Evolutionary conservation across 2,797 vertebrate genomes (phyloP), one percentile per base, ranked within the genome.

Genomic region (Danio albolineatus): DNA sequence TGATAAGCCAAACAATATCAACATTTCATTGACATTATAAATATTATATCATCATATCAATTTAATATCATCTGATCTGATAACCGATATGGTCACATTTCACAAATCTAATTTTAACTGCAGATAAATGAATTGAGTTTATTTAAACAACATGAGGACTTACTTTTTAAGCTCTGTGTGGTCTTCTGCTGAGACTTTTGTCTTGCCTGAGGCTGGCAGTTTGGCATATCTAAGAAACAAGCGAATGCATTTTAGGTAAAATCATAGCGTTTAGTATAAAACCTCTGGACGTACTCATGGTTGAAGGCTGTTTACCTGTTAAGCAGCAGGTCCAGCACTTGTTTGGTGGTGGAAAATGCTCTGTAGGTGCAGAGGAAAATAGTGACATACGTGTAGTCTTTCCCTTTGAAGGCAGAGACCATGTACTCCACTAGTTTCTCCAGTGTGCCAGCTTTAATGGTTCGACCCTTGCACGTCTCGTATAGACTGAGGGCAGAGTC

Each of bases 341-440:
- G 96, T 88, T 94, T 95, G 79, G 97, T 98, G 86, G 95, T 93
- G 86, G 97, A 95, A 0, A 99, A 99, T 76, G 97, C 95, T 7
- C 97, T 95, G 92, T 99, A 99, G 0, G 98, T 99, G 90, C 98
- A 99, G 80, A 99, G 93, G 92, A 99, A 99, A 91, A 99, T 95
- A 90, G 98, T 99, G 92, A 98, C 96, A 0, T 99, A 99, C 81
- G 97, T 98, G 86, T 96, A 98, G 91, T 99, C 98, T 43, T 98
- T 98, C 85, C 95, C 96, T 82, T 95, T 94, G 90, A 98, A 99
- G 36, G 97, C 96, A 0, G 96, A 96, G 84, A 99, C 96, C 93
- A 99, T 95, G 91, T 98, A 98, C 88, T 98, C 97, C 93, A 99
- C 98, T 92, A 99, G 95, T 88, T 95, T 92, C 94, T 99, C 98